Conservation (phyloP, 2,888 invertebrate species). For the Epinotia bilunana region DNA sequence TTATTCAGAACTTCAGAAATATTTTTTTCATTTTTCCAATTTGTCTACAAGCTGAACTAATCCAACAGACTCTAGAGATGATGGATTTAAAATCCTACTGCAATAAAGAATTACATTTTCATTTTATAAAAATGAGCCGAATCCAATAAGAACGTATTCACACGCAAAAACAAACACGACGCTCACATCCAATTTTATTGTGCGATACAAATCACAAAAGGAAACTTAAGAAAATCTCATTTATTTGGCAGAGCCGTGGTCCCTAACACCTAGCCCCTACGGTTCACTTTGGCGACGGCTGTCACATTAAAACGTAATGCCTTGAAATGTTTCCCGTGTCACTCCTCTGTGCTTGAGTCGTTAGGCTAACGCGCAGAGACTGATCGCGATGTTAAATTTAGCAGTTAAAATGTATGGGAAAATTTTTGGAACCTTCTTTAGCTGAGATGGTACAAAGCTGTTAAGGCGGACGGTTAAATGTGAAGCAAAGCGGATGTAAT, state of each 20-base stretch:
- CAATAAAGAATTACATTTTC: constrained; percentile 1
- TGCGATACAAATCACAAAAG: constrained; percentile 18
- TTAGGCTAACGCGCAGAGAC: constrained; percentile 1
- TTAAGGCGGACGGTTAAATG: not conserved
- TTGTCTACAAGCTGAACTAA: not conserved
- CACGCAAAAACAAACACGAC: constrained; percentile 18
- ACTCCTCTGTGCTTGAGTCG: not conserved
- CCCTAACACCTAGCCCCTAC: not conserved
- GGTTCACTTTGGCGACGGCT: not conserved
- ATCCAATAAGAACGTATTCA: constrained; percentile 15
- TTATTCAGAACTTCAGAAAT: not conserved
- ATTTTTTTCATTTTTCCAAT: not conserved
- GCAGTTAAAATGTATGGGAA: not conserved
- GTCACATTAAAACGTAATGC: constrained; percentile 13
- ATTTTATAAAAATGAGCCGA: not conserved
- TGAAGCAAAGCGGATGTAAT: not conserved
- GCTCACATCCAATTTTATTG: constrained; percentile 17
- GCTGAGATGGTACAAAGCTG: not conserved
- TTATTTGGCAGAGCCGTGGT: not conserved
- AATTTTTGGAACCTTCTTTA: not conserved
- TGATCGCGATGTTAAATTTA: constrained; percentile 15
- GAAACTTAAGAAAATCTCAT: constrained; percentile 18
- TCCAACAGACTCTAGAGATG: not conserved
- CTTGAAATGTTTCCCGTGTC: constrained; percentile 20
- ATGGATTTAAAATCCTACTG: not conserved